Evolutionary conservation across 2,888 invertebrate genomes (phyloP).

Genomic region (Drepanosiphum platanoidis): DNA sequence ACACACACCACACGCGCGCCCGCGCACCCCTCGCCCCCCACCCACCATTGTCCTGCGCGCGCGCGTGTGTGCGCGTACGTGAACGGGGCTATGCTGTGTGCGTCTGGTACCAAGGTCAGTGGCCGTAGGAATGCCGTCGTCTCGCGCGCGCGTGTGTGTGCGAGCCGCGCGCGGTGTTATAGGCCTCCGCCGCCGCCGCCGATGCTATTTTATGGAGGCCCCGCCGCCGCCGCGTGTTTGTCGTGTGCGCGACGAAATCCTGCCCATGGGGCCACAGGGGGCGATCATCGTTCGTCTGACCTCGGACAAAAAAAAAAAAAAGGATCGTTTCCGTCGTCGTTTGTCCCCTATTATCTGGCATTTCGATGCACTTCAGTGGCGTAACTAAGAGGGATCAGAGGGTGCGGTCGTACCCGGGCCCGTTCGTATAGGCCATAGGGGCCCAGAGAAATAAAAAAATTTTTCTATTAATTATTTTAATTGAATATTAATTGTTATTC

Average conservation of each 20-base stretch:
- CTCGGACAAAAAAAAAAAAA: background rate
- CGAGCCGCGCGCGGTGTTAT: slow-evolving; percentile 17
- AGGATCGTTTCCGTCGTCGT: background rate
- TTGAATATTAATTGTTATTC: too few relatives aligned
- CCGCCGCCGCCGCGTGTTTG: slow-evolving; percentile 8
- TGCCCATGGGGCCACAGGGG: too few relatives aligned
- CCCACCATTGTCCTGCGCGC: too few relatives aligned
- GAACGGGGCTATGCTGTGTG: slow-evolving; percentile 54
- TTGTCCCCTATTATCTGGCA: too few relatives aligned
- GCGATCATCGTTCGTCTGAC: too few relatives aligned
- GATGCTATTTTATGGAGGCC: slow-evolving; percentile 12
- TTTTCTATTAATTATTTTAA: too few relatives aligned
- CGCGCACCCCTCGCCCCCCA: background rate
- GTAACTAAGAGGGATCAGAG: too few relatives aligned
- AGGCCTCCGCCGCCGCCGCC: slow-evolving; percentile 55
- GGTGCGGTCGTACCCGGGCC: too few relatives aligned
- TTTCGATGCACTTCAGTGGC: too few relatives aligned
- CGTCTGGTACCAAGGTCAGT: slow-evolving; percentile 62
- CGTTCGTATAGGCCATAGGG: too few relatives aligned
- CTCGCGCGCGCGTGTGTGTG: slow-evolving; percentile 28
- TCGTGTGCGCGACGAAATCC: too few relatives aligned
- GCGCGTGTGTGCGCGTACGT: slow-evolving; percentile 18
- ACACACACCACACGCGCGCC: slow-evolving; percentile 1
- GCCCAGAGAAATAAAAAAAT: too few relatives aligned
- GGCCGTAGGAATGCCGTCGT: slow-evolving; percentile 62